Percentiles rank a stretch among this genome's conserved stretches.
These are phyloP conservation scores for Callipepla squamata DNA, from an alignment of 2,113 vertebrate species.

Conservation along the genomic window DNA sequence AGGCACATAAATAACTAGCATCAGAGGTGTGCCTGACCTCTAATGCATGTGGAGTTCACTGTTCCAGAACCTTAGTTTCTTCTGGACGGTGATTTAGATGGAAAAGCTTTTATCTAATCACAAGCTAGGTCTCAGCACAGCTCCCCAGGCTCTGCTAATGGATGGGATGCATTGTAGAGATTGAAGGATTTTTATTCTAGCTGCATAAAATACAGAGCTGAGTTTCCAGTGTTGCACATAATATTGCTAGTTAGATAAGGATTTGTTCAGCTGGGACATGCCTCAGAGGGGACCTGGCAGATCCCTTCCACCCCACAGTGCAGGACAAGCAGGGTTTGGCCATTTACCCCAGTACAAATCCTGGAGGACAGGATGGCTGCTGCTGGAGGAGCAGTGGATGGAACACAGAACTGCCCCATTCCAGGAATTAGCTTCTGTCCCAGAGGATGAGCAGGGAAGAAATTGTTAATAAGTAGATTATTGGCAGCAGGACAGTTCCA, in stretches of 20 bases:
- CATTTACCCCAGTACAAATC: background rate
- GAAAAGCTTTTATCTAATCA: conserved; percentile 70
- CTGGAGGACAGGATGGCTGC: background rate
- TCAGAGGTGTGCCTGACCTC: background rate
- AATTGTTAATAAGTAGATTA: background rate
- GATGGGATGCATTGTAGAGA: conserved; percentile 13
- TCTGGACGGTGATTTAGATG: conserved; percentile 47
- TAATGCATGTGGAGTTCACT: background rate
- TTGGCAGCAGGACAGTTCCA: background rate
- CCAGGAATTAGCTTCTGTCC: background rate
- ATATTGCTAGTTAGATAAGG: background rate
- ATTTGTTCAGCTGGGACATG: background rate
- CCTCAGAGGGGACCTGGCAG: background rate
- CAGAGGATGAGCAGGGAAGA: background rate
- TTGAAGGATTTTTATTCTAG: background rate
- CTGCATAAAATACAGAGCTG: background rate
- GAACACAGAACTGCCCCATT: background rate
- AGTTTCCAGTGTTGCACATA: background rate
- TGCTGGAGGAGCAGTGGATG: background rate
- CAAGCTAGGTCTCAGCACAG: background rate
- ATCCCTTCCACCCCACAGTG: background rate
- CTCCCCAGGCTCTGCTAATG: conserved; percentile 34
- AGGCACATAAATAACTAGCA: conserved; percentile 10
- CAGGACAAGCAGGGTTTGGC: background rate
- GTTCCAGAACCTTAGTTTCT: conserved; percentile 30